These are phyloP conservation scores for Hyperopisus bebe DNA, from an alignment of 2,113 vertebrate species.

Conservation along the genomic window DNA sequence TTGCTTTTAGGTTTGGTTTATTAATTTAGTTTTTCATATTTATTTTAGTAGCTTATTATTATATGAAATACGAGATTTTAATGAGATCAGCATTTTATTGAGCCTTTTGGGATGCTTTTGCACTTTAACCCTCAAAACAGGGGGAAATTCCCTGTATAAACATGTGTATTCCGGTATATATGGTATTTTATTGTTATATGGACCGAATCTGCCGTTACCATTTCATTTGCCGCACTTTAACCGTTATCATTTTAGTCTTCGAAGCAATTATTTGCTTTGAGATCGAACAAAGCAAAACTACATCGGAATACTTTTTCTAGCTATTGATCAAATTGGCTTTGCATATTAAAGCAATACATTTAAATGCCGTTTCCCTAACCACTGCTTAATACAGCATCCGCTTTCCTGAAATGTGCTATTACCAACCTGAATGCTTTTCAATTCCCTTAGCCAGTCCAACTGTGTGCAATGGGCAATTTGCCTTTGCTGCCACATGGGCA, in stretches of 20 bases:
- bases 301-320: neutral
- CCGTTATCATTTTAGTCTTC: neutral
- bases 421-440: conserved; percentile 24
- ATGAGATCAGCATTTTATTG: neutral
- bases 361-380: neutral
- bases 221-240: neutral
- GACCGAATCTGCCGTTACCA: neutral
- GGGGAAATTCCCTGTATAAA: neutral
- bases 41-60: neutral
- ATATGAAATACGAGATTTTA: neutral
- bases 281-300: neutral
- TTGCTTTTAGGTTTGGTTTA: neutral
- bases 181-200: neutral
- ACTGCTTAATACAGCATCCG: neutral
- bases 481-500: conserved; percentile 16
- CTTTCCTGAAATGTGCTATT: conserved; percentile 18
- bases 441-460: conserved; percentile 6
- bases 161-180: neutral
- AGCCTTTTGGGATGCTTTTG: neutral
- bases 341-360: neutral
- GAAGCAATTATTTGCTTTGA: neutral
- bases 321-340: conserved; percentile 1
- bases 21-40: neutral
- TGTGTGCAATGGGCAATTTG: conserved; percentile 22
- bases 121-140: neutral